Evolutionary conservation across 1,140 invertebrate genomes (phyloP), one percentile per base, ranked within the genome.

Genomic region (Cotesia vestalis): DNA sequence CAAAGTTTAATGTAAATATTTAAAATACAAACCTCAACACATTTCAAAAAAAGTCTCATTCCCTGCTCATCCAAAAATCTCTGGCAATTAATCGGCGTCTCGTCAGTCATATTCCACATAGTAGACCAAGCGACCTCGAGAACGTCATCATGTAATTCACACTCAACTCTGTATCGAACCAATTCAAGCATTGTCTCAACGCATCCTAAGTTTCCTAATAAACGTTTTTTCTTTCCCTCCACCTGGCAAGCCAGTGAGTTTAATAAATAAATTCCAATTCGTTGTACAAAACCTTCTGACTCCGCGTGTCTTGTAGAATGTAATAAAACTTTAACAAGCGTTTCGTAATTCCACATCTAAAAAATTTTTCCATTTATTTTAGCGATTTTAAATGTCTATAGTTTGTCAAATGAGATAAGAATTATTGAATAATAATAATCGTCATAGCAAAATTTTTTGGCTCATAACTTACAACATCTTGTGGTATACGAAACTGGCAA

Each of bases 91-190:
- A 92, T 89, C 34, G 96, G 93, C 51, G 96, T 98, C 89, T 98
- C 96, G 87, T 98, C 97, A 60, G 97, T 99, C 60, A 98, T 96
- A 88, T 99, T 99, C 95, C 94, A 96, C 93, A 99, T 94, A 3
- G 96, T 97, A 72, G 96, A 98, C 98, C 98, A 99, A 4, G 96
- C 95, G 12, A 98, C 95, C 88, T 99, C 97, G 85, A 99, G 90
- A 1, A 98, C 94, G 85, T 98, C 96, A 84, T 99, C 97, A 84
- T 96, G 98, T 17, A 93, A 84, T 52, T 89, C 87, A 53, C 90
- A 88, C 11, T 90, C 88, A 40, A 97, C 86, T 59, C 95, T 90
- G 77, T 94, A 91, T 69, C 91, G 89, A 62, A 98, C 96, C 67
- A 98, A 86, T 71, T 90, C 89, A 52, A 97, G 84, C 95, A 98